A percentile compares a stretch with the other conserved stretches of the same genome.
Evolutionary conservation across 2,113 vertebrate species (phyloP).

Genomic region (Tragelaphus scriptus): DNA sequence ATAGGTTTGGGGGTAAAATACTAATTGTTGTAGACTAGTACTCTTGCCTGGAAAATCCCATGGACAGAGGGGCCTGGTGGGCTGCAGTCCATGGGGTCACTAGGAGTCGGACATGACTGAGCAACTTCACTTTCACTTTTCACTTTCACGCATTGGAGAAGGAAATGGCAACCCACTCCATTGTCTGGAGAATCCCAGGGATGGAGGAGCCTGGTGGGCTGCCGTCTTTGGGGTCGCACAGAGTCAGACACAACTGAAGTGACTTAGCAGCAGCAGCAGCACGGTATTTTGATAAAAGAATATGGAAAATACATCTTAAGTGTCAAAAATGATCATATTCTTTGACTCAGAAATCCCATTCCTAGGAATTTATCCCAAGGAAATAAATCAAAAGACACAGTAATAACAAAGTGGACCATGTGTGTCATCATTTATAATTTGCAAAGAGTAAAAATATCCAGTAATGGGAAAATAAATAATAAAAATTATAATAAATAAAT

Average conservation of each 20-base stretch:
- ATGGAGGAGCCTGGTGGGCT: neutral
- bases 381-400: neutral
- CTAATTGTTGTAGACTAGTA: neutral
- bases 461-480: neutral
- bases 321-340: conserved; percentile 1
- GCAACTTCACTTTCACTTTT: neutral
- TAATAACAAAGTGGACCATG: neutral
- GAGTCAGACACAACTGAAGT: fast-evolving
- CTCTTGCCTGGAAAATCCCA: neutral
- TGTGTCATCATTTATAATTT: neutral
- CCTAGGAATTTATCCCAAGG: neutral
- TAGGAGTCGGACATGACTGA: fast-evolving
- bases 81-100: neutral
- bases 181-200: neutral
- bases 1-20: neutral
- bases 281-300: neutral
- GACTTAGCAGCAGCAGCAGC: neutral
- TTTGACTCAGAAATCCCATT: neutral
- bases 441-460: neutral
- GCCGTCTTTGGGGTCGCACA: neutral
- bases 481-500: neutral
- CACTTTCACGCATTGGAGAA: neutral
- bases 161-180: neutral
- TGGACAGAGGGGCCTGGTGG: neutral
- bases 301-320: neutral